These are phyloP conservation scores for Martes martes DNA, from an alignment of 2,113 vertebrate genomes.

Conservation along the genomic window DNA sequence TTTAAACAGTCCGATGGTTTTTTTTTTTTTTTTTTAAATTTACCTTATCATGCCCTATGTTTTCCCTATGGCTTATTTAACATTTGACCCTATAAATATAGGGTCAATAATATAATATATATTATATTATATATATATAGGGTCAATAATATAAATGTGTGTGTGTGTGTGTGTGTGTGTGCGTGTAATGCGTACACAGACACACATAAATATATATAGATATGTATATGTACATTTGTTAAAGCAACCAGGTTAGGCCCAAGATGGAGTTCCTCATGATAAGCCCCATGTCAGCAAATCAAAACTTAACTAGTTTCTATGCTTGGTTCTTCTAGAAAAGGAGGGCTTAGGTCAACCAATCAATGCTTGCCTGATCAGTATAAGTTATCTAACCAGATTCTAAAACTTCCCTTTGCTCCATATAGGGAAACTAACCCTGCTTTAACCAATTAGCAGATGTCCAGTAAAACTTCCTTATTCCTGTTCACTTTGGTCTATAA, in stretches of 20 bases:
- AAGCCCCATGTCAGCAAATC: background rate
- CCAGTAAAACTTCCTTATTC: background rate
- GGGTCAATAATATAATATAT: too few relatives aligned
- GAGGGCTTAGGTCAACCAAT: background rate
- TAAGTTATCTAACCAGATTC: background rate
- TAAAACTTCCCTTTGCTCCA: background rate
- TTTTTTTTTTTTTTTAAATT: background rate
- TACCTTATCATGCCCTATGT: background rate
- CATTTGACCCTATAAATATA: background rate
- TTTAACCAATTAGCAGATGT: background rate
- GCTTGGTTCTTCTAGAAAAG: background rate
- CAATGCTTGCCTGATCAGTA: background rate
- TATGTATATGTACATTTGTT: background rate
- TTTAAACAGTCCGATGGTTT: background rate
- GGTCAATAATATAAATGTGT: too few relatives aligned
- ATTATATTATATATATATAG: too few relatives aligned
- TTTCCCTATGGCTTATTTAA: background rate
- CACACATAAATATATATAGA: background rate
- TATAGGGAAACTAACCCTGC: background rate
- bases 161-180: background rate
- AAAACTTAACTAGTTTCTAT: background rate
- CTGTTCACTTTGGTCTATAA: background rate
- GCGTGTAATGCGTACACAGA: background rate
- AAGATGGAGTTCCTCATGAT: background rate
- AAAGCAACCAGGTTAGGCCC: background rate